Percentiles rank a stretch among this genome's conserved stretches.
phyloP scores from a whole-genome alignment of 2,888 invertebrate species.

The Stegana nigrithorax region DNA sequence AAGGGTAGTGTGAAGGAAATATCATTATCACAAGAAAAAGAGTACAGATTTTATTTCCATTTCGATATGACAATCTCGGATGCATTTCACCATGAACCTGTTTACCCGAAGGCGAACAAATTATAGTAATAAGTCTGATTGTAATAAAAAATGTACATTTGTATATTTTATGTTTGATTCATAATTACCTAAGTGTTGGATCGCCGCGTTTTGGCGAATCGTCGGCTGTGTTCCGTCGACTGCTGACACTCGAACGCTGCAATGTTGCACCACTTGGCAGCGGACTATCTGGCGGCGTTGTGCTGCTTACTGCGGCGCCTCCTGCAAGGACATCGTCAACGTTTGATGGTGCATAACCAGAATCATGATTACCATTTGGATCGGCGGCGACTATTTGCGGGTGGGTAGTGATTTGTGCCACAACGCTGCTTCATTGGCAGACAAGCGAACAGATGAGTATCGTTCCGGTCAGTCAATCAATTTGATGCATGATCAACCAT shows the following conservation, averaged over 20 bases:
- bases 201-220: slow-evolving; percentile 67
- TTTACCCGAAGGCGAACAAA: slow-evolving; percentile 12
- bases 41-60: too few relatives aligned
- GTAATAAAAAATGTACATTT: not conserved
- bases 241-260: slow-evolving; percentile 62
- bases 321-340: slow-evolving; percentile 72
- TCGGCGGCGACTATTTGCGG: slow-evolving; percentile 74
- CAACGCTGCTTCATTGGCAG: slow-evolving; percentile 68
- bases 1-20: too few relatives aligned
- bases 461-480: not conserved
- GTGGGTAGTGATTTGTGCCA: slow-evolving; percentile 72
- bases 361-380: slow-evolving; percentile 86
- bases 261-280: slow-evolving; percentile 65
- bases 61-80: too few relatives aligned
- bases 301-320: slow-evolving; percentile 65
- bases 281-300: slow-evolving; percentile 72
- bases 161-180: not conserved
- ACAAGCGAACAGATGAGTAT: slow-evolving; percentile 9
- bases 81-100: too few relatives aligned
- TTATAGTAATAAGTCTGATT: not conserved
- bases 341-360: slow-evolving; percentile 82
- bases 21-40: too few relatives aligned
- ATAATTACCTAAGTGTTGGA: slow-evolving; percentile 64
- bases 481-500: not conserved
- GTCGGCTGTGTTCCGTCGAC: slow-evolving; percentile 64